phyloP scores from a whole-genome alignment of 2,888 invertebrate genomes.

The Timema cristinae region DNA sequence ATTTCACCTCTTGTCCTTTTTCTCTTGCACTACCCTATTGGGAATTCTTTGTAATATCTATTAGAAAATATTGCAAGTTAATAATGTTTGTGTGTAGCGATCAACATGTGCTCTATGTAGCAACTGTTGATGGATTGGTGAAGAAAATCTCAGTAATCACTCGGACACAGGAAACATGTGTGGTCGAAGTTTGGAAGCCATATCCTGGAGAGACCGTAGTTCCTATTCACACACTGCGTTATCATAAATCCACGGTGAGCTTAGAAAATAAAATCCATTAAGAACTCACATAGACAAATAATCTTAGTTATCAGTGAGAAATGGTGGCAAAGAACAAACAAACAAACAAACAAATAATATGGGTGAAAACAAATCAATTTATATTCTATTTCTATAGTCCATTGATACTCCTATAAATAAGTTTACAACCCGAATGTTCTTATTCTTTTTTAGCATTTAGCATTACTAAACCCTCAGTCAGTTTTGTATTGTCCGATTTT shows the following conservation, averaged over 20 bases:
- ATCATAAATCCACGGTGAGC: conserved; percentile 71
- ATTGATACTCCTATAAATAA: too few relatives aligned
- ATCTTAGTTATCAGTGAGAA: too few relatives aligned
- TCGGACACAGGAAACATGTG: conserved; percentile 65
- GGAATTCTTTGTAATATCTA: too few relatives aligned
- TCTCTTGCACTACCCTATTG: too few relatives aligned
- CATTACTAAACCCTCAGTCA: background rate
- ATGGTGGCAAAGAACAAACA: too few relatives aligned
- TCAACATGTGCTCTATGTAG: conserved; percentile 76
- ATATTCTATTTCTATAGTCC: too few relatives aligned
- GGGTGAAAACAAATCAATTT: too few relatives aligned
- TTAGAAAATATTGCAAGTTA: too few relatives aligned
- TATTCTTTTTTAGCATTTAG: background rate
- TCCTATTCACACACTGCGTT: conserved; percentile 66
- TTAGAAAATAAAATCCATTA: conserved; percentile 33
- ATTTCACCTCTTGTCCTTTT: too few relatives aligned
- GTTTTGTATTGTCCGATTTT: too few relatives aligned
- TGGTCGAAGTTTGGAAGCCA: conserved; percentile 80
- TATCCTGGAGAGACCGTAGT: conserved; percentile 52
- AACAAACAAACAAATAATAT: too few relatives aligned
- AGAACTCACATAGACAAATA: background rate
- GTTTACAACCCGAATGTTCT: background rate
- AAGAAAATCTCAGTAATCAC: conserved; percentile 78
- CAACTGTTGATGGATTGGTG: conserved; percentile 69
- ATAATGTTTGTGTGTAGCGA: conserved; percentile 36